Base-by-base conservation (phyloP, 1,140 invertebrate genomes). In the Bursaphelenchus mucronatus region DNA sequence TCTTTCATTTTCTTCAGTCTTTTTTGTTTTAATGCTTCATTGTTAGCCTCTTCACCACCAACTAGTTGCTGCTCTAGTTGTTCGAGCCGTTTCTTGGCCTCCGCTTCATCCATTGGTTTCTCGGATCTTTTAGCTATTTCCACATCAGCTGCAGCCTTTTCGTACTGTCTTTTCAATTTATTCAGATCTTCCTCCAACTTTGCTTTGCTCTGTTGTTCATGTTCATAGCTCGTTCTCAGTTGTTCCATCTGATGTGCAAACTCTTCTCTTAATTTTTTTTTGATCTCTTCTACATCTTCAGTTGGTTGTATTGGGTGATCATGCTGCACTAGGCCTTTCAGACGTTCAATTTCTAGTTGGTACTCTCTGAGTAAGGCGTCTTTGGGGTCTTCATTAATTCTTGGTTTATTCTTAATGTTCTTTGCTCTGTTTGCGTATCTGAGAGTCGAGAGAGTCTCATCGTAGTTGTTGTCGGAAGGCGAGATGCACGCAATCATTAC, bases 401-500 rank as follows among this genome's bases (percentile, higher is more conserved):
- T 92, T 0, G 91, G 91, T 78, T 92, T 91, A 81, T 94, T 94
- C 78, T 94, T 91, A 59, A 95, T 94, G 79, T 93, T 93, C 81
- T 93, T 92, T 17, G 88, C 89, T 59, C 88, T 83, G 82, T 90
- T 90, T 0, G 89, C 89, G 71, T 90, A 90, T 19, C 89, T 84
- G 52, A 89, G 82, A 21, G 89, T 88, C 70, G 88, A 88, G 13
- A 89, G 80, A 0, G 90, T 91, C 80, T 92, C 88, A 13, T 87
- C 88, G 81, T 88, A 90, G 82, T 91, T 88, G 79, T 89, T 87
- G 81, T 89, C 87, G 9, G 89, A 88, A 1, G 90, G 89, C 74
- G 89, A 89, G 40, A 90, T 86, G 17, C 93, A 94, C 13, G 93
- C 92, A 50, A 96, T 90, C 92, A 96, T 96, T 46, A 95, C 89